Evolutionary conservation across 1,140 invertebrate genomes (phyloP), one percentile per base, ranked within the genome.

Genomic region (Drosophila suzukii): DNA sequence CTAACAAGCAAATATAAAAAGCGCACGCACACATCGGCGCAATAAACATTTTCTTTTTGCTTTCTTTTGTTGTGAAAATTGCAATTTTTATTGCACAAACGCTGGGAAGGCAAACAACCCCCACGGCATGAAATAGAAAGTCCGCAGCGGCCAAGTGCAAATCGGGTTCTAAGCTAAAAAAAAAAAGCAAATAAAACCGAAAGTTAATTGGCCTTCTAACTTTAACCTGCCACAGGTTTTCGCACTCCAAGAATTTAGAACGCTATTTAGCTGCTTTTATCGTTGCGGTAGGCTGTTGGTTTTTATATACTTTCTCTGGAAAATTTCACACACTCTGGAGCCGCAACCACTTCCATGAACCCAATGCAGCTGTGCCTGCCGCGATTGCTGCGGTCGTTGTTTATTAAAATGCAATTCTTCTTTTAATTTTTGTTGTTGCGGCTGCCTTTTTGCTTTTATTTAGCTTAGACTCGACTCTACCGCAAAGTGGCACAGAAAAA

Each of bases 21-120:
- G 13, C 47, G 44, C 50, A 55, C 43, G 57, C 61, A 54, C 62
- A 67, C 43, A 61, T 32, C 41, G 12, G 27, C 34, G 49, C 58
- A 55, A 63, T 41, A 55, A 59, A 46, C 36, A 76, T 60, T 41
- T 81, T 62, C 71, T 75, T 83, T 83, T 83, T 76, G 78, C 83
- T 88, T 88, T 89, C 84, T 73, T 79, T 88, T 83, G 83, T 72
- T 78, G 75, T 66, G 75, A 73, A 89, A 88, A 88, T 79, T 83
- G 84, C 83, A 89, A 80, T 76, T 79, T 81, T 79, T 88, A 83
- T 73, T 83, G 79, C 83, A 86, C 66, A 61, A 72, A 51, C 59
- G 24, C 39, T 34, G 49, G 30, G 49, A 49, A 32, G 27, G 27
- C 41, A 43, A 66, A 70, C 44, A 66, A 62, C 65, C 82, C 83